These are phyloP conservation scores for Arctopsyche grandis DNA, from an alignment of 1,140 invertebrate genomes.

Conservation along the genomic window DNA sequence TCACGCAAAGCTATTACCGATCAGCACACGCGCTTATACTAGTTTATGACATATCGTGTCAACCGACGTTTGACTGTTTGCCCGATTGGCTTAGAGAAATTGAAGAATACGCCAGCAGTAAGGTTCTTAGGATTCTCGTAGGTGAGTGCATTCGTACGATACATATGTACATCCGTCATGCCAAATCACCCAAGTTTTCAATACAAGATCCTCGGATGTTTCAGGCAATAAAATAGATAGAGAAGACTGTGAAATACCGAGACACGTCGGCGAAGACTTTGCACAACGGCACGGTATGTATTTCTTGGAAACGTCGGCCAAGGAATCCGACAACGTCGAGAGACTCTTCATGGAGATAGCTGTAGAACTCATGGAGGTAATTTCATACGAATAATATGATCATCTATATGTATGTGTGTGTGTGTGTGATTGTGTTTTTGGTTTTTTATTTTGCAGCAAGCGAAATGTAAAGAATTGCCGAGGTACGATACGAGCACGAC, in stretches of 20 bases:
- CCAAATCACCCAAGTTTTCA: background rate
- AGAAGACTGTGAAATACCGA: conserved; percentile 93
- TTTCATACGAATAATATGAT: conserved; percentile 3
- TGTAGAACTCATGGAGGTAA: conserved; percentile 85
- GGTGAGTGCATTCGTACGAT: conserved; percentile 68
- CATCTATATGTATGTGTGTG: too few species aligned
- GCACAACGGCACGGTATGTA: conserved; percentile 95
- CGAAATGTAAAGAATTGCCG: conserved; percentile 79
- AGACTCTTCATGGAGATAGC: conserved; percentile 96
- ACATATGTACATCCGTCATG: background rate
- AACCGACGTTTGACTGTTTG: conserved; percentile 95
- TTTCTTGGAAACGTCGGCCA: conserved; percentile 97
- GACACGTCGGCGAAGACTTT: conserved; percentile 95
- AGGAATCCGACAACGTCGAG: conserved; percentile 98
- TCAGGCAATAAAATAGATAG: conserved; percentile 95
- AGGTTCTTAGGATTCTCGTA: conserved; percentile 92
- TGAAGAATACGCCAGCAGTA: conserved; percentile 94
- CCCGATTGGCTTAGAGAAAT: conserved; percentile 96
- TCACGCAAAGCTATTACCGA: conserved; percentile 97
- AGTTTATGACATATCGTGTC: conserved; percentile 97
- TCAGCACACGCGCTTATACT: conserved; percentile 97
- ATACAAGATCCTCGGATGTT: conserved; percentile 48
- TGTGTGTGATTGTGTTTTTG: too few species aligned
- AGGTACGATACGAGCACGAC: conserved; percentile 77
- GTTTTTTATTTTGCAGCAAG: conserved; percentile 70